Base-by-base conservation (phyloP, 2,888 invertebrate genomes). In the Orchesellides sinensis region DNA sequence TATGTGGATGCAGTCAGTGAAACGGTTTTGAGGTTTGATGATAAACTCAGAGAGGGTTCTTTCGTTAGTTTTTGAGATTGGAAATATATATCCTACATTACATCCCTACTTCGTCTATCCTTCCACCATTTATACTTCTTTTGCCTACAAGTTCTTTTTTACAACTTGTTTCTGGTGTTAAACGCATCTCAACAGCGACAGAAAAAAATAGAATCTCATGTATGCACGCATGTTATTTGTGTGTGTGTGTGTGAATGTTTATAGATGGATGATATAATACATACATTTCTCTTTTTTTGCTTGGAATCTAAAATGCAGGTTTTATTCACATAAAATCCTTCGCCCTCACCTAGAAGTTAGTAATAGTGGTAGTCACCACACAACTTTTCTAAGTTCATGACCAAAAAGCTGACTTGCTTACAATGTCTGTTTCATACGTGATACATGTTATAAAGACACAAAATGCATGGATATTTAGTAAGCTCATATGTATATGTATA, bases 371-470 rank as follows among this genome's bases (percentile, higher is more conserved):
- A 74, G 74, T 63, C 45, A 74, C 56, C 75, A 54, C 66, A 56
- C 75, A 45, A 75, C 23, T 66, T 75, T 75, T 56, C 21, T 54
- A 59, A 75, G 75, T 75, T 65, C 75, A 75, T 66, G 75, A 75
- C 75, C 65, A 75, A 66, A 66, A 19, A 75, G 19, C 52, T 19
- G 65, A 74, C 59, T 74, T 74, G 47, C 35, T 63, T n/a, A n/a
- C n/a, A n/a, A n/a, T n/a, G n/a, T n/a, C n/a, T n/a, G n/a, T n/a
- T n/a, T n/a, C n/a, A n/a, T n/a, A n/a, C n/a, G n/a, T n/a, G n/a
- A n/a, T n/a, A n/a, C n/a, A n/a, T n/a, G n/a, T n/a, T n/a, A n/a
- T n/a, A n/a, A n/a, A n/a, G n/a, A n/a, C n/a, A n/a, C n/a, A n/a
- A n/a, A n/a, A n/a, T n/a, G n/a, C n/a, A n/a, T n/a, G n/a, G n/a